Base-by-base conservation (phyloP, 1,140 invertebrate species). In the Zaprionus nigranus region DNA sequence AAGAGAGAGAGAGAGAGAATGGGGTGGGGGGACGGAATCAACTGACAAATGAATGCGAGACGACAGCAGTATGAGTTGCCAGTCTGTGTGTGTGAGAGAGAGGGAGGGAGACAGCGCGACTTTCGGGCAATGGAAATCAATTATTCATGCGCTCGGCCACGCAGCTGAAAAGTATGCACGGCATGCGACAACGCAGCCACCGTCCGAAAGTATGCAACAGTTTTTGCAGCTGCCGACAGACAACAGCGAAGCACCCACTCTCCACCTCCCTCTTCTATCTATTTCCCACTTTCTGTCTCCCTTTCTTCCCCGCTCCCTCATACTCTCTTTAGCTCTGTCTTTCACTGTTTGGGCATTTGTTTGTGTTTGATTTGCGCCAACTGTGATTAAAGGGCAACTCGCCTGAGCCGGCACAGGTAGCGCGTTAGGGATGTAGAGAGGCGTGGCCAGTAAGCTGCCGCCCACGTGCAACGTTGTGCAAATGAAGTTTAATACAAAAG, bases 101-200 rank as follows among this genome's bases (percentile, higher is more conserved):
- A 15, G 56, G 9, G 20, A 63, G 40, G n/a, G 56, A 63, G 59
- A 70, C 58, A 36, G 53, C 67, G 58, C 74, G 24, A 65, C 66
- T 40, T 75, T 83, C 63, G 75, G 68, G 82, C 82, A 74, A 84
- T 90, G 81, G 85, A 90, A 83, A 90, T 90, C 86, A 90, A 90
- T 90, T 90, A 90, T 90, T 90, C 86, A 90, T 90, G 72, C 85
- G 80, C 85, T 77, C 70, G 74, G 70, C 77, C 84, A 78, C 79
- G 76, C 81, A 76, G 75, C 83, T 84, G 75, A 79, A 82, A 84
- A 84, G 81, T 87, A 87, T 87, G 81, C 83, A 79, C 84, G 76
- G 86, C 71, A 84, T 85, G 60, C 79, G 64, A 62, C 49, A 53
- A 34, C 26, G 34, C 17, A 54, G 54, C 57, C 7, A 63, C 38